phyloP scores from a whole-genome alignment of 2,888 invertebrate genomes.

The Caenorhabditis japonica region DNA sequence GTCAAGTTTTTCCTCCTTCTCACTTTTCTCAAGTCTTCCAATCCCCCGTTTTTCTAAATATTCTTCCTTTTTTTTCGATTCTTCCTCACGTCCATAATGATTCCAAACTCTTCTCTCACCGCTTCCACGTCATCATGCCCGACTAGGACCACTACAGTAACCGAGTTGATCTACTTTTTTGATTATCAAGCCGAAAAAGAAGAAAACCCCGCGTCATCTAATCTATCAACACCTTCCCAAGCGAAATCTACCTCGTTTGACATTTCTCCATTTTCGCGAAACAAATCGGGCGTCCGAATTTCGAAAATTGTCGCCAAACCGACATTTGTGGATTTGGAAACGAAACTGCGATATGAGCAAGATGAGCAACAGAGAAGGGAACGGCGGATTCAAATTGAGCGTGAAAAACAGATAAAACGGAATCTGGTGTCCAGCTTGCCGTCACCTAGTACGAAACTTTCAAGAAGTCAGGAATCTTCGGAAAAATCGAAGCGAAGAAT shows the following conservation, averaged over 20 bases:
- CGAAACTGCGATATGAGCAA: constrained; percentile 7
- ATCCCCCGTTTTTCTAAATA: too few species aligned
- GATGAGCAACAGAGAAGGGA: constrained; percentile 10
- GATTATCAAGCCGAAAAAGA: background rate
- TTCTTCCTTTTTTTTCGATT: too few species aligned
- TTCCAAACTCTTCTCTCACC: too few species aligned
- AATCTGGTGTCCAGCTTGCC: background rate
- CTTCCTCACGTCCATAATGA: too few species aligned
- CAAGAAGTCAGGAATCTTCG: too few species aligned
- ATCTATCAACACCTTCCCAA: too few species aligned
- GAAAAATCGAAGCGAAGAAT: constrained; percentile 11
- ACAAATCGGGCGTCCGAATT: constrained; percentile 17
- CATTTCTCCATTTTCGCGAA: background rate
- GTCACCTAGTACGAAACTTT: too few species aligned
- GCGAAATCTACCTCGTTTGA: too few species aligned
- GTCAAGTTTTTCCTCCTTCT: too few species aligned
- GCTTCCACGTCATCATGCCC: too few species aligned
- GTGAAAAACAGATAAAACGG: constrained; percentile 4
- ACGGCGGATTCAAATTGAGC: constrained; percentile 20
- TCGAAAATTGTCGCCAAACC: constrained; percentile 24
- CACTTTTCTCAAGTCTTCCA: too few species aligned
- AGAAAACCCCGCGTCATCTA: background rate
- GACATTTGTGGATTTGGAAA: constrained; percentile 6
- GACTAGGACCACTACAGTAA: too few species aligned
- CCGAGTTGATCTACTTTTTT: background rate